Base-by-base conservation (phyloP, 2,797 vertebrate species). In the Pseudochirops corinnae region DNA sequence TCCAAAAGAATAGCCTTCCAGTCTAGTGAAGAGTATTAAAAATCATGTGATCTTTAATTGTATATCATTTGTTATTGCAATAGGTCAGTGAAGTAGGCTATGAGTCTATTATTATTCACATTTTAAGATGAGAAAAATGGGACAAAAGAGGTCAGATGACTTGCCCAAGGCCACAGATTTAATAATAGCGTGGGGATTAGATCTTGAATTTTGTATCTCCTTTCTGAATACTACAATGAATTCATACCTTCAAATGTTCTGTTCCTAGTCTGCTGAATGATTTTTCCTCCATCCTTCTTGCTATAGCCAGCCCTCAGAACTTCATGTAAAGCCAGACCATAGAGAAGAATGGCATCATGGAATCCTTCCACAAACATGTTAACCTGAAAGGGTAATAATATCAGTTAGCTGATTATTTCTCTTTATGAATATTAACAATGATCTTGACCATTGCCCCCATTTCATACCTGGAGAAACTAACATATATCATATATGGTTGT, bases 331-430 rank as follows among this genome's bases (percentile, higher is more conserved):
- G 99, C 99, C 92, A 99, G 98, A 93, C 99, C 99, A 9, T 99
- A 99, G 90, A 99, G 99, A 96, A 99, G 97, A 98, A 99, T 97
- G 92, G 99, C 99, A 91, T 99, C 99, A 46, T 99, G 99, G 98
- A 99, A 99, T 56, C 99, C 99, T 98, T 99, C 99, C 90, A 99
- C 99, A 98, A 99, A 99, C 99, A 99, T 99, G 98, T 99, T 99
- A 90, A 99, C 99, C 99, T 99, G 98, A 62, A 98, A 98, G 93
- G 94, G 94, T 97, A 94, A 46, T 55, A 93, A 96, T 91, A 67
- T 91, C 92, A 95, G 52, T 0, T 33, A 90, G 91, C 26, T 97
- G 90, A 12, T 1, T 28, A 74, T 39, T 82, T 56, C 5, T 0
- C 0, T 31, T 39, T 33, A 18, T n/a, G 92, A 94, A 55, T 31